Evolutionary conservation across 2,113 vertebrate species (phyloP).

Genomic region (Elephas maximus): DNA sequence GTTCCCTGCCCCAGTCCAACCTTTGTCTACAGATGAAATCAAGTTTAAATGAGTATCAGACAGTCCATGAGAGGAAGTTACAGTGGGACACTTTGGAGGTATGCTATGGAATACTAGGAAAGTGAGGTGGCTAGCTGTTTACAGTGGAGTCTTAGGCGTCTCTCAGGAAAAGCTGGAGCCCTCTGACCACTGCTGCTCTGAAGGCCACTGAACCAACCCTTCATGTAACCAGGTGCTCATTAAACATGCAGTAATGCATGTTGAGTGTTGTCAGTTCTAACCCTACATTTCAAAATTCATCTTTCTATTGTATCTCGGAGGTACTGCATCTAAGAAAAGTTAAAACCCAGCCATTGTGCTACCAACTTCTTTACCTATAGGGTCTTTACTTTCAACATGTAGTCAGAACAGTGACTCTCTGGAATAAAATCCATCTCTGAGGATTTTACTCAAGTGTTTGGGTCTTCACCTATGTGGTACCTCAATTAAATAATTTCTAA

Average conservation of each 20-base stretch:
- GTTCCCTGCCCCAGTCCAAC: background rate
- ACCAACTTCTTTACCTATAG: background rate
- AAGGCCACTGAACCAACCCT: background rate
- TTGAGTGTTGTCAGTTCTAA: too few species aligned
- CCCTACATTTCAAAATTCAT: background rate
- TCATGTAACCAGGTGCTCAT: accelerated
- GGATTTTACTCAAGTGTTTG: background rate
- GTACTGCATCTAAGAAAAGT: background rate
- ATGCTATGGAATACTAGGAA: background rate
- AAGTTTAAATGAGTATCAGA: background rate
- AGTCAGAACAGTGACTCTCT: background rate
- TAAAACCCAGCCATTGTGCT: too few species aligned
- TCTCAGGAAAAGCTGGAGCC: background rate
- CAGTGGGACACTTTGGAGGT: background rate
- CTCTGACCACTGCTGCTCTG: background rate
- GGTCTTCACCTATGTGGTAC: background rate
- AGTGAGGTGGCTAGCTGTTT: background rate
- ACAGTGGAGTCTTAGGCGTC: background rate
- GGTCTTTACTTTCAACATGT: background rate
- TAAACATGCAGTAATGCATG: accelerated
- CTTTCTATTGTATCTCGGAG: background rate
- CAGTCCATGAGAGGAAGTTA: background rate
- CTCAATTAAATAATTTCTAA: slow-evolving; percentile 1
- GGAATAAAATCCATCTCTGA: background rate
- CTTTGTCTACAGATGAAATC: background rate